Evolutionary conservation across 2,888 invertebrate genomes (phyloP), one percentile per base, ranked within the genome.

Genomic region (Therioaphis trifolii): DNA sequence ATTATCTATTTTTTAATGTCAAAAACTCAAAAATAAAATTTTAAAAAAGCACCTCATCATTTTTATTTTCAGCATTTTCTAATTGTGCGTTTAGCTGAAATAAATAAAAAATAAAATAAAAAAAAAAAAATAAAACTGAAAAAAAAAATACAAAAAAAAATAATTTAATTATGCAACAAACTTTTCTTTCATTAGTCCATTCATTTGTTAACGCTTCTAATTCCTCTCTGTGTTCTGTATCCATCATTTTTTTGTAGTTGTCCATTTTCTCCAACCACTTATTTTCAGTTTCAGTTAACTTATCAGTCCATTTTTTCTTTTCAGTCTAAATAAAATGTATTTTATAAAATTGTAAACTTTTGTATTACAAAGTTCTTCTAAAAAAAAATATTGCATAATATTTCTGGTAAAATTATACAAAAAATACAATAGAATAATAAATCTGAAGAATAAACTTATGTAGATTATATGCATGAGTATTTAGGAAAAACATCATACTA

Each of bases 181-280:
- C 89, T 87, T 87, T 88, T 86, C 89, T 87, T 86, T 89, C 89
- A 66, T 87, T 88, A 75, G 87, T 87, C 89, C 89, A 89, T 85
- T 89, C 89, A 68, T 87, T 85, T n/a, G 84, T 85, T 40, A 87
- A 80, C 75, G 85, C 86, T 66, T 85, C 84, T 14, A 85, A 21
- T 84, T 86, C 86, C n/a, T 86, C 86, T 84, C 85, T 85, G 29
- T 86, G 85, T 49, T 86, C 85, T 4, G 77, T 77, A 79, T 86
- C 86, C 35, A 85, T 84, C 79, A 86, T 85, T 55, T 84, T 63
- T 52, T 86, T 55, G 71, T 85, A 85, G n/a, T 85, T 85, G 58
- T 88, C 63, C 87, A 89, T 76, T 89, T 86, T 86, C 88, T 88
- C 84, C 85, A 88, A 88, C 89, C 89, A 89, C 68, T 88, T 88